phyloP scores from a whole-genome alignment of 1,140 invertebrate species.

The Brachionus angularis region DNA sequence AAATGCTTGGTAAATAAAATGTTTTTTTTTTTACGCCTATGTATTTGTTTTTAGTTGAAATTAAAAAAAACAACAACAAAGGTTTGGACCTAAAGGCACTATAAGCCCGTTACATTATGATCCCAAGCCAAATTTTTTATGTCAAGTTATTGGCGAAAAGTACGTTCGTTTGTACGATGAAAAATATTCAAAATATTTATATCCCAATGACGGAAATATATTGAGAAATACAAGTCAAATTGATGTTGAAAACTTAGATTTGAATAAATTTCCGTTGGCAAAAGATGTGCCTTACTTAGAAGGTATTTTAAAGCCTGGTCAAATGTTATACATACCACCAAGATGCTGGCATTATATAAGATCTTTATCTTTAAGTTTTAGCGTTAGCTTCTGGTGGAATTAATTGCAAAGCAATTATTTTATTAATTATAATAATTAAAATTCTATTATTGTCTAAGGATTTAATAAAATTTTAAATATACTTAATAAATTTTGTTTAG shows the following conservation, averaged over 20 bases:
- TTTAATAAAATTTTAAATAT: too few species aligned
- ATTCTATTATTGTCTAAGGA: too few species aligned
- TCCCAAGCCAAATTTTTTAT: constrained; percentile 87
- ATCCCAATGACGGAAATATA: constrained; percentile 73
- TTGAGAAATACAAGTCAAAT: constrained; percentile 68
- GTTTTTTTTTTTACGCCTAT: neutral
- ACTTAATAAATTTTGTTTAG: too few species aligned
- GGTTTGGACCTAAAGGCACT: constrained; percentile 84
- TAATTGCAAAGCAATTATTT: neutral
- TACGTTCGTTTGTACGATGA: constrained; percentile 74
- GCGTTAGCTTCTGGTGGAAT: constrained; percentile 64
- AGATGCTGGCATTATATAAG: constrained; percentile 65
- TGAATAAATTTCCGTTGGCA: constrained; percentile 59
- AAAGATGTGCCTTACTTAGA: constrained; percentile 56
- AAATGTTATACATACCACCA: constrained; percentile 64
- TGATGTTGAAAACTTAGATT: constrained; percentile 61
- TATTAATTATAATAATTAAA: too few species aligned
- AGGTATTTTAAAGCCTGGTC: constrained; percentile 60
- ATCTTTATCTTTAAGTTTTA: constrained; percentile 63
- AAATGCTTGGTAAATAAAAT: constrained; percentile 64
- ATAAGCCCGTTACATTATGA: constrained; percentile 91
- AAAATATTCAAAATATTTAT: constrained; percentile 67
- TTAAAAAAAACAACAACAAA: too few species aligned
- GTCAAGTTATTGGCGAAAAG: constrained; percentile 79
- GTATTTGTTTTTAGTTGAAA: constrained; percentile 64